These are phyloP conservation scores for Cephalophus harveyi DNA, from an alignment of 2,113 vertebrate species.

Conservation along the genomic window DNA sequence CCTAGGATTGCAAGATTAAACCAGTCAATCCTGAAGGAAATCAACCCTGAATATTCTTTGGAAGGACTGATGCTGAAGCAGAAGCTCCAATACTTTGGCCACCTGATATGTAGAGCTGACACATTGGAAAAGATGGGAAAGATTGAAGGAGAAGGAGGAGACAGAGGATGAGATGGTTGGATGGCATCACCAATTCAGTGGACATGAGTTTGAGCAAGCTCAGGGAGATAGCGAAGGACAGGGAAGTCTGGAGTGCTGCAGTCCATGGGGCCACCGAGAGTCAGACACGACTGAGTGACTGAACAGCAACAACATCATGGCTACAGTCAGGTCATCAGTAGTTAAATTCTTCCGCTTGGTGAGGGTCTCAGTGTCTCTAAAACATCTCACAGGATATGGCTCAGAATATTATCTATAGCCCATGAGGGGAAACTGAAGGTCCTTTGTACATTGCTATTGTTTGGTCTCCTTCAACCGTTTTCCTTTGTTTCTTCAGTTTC, in stretches of 20 bases:
- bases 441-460: neutral
- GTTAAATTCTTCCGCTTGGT: neutral
- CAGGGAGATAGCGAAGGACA: neutral
- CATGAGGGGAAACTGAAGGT: neutral
- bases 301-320: neutral
- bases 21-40: neutral
- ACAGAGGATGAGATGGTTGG: neutral
- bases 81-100: neutral
- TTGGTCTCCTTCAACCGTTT: neutral
- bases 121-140: neutral
- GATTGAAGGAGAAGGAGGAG: neutral
- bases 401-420: neutral
- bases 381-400: neutral
- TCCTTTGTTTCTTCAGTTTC: neutral
- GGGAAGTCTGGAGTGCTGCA: neutral
- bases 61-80: neutral
- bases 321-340: neutral
- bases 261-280: neutral
- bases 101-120: neutral
- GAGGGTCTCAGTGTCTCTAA: neutral
- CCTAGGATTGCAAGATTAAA: neutral
- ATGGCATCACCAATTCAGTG: neutral
- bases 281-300: neutral
- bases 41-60: neutral
- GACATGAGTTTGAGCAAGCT: neutral